These are phyloP conservation scores for Drosophila rubida DNA, from an alignment of 2,888 invertebrate species.

Conservation along the genomic window DNA sequence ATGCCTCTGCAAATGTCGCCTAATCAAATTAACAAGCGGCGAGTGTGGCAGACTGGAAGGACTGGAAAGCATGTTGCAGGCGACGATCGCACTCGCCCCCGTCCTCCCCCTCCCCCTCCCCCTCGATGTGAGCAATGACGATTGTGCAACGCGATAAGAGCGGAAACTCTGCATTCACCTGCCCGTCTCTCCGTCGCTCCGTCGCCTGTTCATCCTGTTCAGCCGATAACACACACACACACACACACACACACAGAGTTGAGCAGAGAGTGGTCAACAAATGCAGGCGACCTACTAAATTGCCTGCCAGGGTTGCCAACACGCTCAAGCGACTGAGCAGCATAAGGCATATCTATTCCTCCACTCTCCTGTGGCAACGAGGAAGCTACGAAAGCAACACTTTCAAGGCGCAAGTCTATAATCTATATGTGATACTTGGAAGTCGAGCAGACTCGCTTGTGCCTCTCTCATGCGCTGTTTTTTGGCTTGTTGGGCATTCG, in stretches of 20 bases:
- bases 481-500: no score
- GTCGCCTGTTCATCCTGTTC: slow-evolving; percentile 5
- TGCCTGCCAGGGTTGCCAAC: not conserved
- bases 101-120: no score
- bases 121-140: slow-evolving; percentile 23
- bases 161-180: slow-evolving; percentile 27
- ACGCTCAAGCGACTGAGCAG: no score
- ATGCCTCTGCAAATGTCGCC: slow-evolving; percentile 73
- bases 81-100: not conserved
- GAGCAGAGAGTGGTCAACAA: slow-evolving; percentile 14
- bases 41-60: slow-evolving; percentile 4
- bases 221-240: slow-evolving; percentile 13
- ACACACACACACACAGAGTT: no score
- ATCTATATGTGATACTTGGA: no score
- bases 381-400: no score
- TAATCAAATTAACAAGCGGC: slow-evolving; percentile 66
- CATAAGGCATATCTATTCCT: no score
- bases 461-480: no score
- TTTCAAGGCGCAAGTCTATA: no score
- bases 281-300: slow-evolving; percentile 19
- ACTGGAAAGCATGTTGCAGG: not conserved
- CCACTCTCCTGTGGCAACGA: no score
- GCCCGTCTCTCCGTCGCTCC: slow-evolving; percentile 29
- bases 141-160: slow-evolving; percentile 28
- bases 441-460: no score